These are phyloP conservation scores for Cydia pomonella DNA, from an alignment of 1,140 invertebrate genomes.

Conservation along the genomic window DNA sequence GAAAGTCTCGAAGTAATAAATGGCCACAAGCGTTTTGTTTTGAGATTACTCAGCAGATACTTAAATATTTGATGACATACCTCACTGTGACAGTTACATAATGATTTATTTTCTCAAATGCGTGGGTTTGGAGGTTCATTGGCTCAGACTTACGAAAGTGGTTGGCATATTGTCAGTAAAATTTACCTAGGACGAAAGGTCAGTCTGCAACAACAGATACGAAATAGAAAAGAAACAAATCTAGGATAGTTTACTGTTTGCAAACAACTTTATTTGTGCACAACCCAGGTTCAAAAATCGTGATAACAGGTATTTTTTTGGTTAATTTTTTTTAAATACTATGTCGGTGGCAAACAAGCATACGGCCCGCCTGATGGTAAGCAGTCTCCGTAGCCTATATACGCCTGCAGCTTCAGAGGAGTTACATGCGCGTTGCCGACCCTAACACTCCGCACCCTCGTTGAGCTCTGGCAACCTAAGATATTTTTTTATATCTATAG, in stretches of 20 bases:
- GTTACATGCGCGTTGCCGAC: too few relatives aligned
- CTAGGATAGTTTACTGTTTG: background rate
- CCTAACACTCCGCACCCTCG: too few relatives aligned
- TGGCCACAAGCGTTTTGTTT: background rate
- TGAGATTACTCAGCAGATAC: background rate
- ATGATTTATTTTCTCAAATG: background rate
- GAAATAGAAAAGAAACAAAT: background rate
- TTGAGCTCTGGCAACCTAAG: too few relatives aligned
- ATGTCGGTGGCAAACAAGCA: too few relatives aligned
- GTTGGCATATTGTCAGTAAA: background rate
- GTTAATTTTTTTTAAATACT: too few relatives aligned
- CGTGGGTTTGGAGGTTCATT: background rate
- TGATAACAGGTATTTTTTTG: too few relatives aligned
- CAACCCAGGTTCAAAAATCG: too few relatives aligned
- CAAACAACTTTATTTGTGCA: background rate
- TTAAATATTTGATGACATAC: slow-evolving; percentile 8
- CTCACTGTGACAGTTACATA: background rate
- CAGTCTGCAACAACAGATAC: background rate
- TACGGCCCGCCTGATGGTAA: too few relatives aligned
- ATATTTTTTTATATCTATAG: too few relatives aligned
- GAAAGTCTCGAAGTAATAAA: background rate
- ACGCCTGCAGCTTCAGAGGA: too few relatives aligned
- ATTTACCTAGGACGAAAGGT: background rate
- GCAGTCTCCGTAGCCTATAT: too few relatives aligned
- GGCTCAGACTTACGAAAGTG: background rate